Percentiles rank a stretch among this genome's conserved stretches.
These are phyloP conservation scores for Yasuhikotakia modesta DNA, from an alignment of 2,797 vertebrate species.

Conservation along the genomic window DNA sequence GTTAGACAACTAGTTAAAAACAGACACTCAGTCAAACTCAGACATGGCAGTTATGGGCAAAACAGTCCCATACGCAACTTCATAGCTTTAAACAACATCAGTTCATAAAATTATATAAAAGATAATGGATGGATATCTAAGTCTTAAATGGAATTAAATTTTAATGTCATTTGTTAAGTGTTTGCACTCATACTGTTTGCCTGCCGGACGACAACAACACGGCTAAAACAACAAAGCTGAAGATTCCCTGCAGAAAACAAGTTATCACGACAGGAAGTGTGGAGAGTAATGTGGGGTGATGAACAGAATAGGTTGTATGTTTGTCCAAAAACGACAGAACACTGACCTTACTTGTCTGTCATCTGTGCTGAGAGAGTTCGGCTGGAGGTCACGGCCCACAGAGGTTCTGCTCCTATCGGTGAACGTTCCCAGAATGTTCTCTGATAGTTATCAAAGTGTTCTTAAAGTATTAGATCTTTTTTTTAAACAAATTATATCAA, in stretches of 20 bases:
- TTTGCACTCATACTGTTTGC: too few species aligned
- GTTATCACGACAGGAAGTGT: too few species aligned
- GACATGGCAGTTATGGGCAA: background rate
- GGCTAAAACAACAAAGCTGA: background rate
- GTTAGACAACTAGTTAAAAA: background rate
- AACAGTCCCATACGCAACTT: constrained; percentile 3
- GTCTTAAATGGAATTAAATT: too few species aligned
- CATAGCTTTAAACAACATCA: background rate
- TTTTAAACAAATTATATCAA: too few species aligned
- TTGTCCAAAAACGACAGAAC: constrained; percentile 1
- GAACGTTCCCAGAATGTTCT: too few species aligned
- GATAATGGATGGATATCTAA: background rate
- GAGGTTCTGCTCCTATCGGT: too few species aligned
- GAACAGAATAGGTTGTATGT: background rate
- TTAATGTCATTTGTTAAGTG: too few species aligned
- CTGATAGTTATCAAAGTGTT: too few species aligned
- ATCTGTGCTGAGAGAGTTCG: background rate
- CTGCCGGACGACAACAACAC: background rate
- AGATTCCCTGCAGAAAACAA: background rate
- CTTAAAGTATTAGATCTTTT: too few species aligned
- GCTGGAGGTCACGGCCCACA: too few species aligned
- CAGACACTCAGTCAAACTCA: constrained; percentile 10
- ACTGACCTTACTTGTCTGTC: constrained; percentile 42
- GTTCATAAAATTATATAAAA: background rate
- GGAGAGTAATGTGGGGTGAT: too few species aligned